Evolutionary conservation across 1,140 invertebrate genomes (phyloP).

Genomic region (Drosophila malerkotliana): DNA sequence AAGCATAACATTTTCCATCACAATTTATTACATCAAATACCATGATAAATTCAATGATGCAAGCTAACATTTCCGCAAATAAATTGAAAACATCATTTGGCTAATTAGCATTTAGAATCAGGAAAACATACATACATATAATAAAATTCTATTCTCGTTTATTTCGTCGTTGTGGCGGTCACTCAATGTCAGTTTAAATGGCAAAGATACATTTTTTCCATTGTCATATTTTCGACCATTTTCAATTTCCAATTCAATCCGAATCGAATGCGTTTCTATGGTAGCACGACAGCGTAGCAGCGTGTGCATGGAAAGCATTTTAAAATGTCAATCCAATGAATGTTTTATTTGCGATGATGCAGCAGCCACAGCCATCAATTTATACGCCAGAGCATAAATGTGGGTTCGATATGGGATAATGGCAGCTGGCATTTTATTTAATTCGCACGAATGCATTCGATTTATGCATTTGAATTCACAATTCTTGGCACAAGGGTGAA

Average conservation of each 20-base stretch:
- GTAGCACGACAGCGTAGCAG: slow-evolving; percentile 3
- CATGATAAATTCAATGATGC: not conserved
- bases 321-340: slow-evolving; percentile 65
- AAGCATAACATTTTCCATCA: not conserved
- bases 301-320: slow-evolving; percentile 63
- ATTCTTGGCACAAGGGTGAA: not conserved
- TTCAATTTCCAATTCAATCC: slow-evolving; percentile 10
- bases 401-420: slow-evolving; percentile 39
- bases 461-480: slow-evolving; percentile 39
- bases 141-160: slow-evolving; percentile 27
- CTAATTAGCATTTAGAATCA: slow-evolving; percentile 35
- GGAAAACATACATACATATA: slow-evolving; percentile 1
- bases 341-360: slow-evolving; percentile 45
- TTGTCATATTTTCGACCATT: slow-evolving; percentile 46
- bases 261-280: slow-evolving; percentile 14
- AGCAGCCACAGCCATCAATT: slow-evolving; percentile 36
- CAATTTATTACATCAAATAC: not conserved
- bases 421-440: slow-evolving; percentile 50
- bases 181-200: slow-evolving; percentile 37
- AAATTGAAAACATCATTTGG: slow-evolving; percentile 24
- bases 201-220: slow-evolving; percentile 37
- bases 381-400: slow-evolving; percentile 29
- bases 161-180: slow-evolving; percentile 1
- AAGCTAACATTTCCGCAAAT: slow-evolving; percentile 23
- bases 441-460: slow-evolving; percentile 47